Evolutionary conservation across 2,113 vertebrate genomes (phyloP).

Genomic region (Melanotaenia duboulayi): DNA sequence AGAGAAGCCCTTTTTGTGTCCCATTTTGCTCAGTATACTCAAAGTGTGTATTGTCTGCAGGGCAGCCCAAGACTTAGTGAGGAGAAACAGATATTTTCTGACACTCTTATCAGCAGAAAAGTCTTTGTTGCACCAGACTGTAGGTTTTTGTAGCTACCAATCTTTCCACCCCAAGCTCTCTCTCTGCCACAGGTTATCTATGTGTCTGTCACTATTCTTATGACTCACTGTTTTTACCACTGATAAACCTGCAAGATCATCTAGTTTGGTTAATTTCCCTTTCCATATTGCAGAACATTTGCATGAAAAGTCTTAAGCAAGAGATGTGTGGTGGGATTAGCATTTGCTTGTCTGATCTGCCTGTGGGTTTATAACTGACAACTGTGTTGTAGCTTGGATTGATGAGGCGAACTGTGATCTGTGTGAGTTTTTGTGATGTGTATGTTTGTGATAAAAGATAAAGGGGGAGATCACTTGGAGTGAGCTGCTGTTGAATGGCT

Average conservation of each 20-base stretch:
- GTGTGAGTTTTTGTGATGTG: constrained; percentile 12
- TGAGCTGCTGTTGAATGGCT: constrained; percentile 54
- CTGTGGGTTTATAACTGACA: background rate
- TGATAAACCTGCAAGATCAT: constrained; percentile 23
- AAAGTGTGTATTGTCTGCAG: background rate
- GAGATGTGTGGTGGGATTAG: background rate
- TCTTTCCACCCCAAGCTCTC: constrained; percentile 2
- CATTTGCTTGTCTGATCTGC: background rate
- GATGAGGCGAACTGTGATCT: constrained; percentile 28
- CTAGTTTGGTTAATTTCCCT: background rate
- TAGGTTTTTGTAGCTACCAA: constrained; percentile 29
- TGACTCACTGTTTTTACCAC: constrained; percentile 32
- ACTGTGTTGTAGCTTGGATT: constrained; percentile 11
- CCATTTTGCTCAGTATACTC: background rate
- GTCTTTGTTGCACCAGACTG: constrained; percentile 36
- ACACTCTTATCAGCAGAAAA: constrained; percentile 42
- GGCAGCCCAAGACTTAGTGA: background rate
- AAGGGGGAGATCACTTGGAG: constrained; percentile 47
- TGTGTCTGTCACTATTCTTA: constrained; percentile 40
- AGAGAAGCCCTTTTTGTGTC: background rate
- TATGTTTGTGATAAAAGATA: constrained; percentile 37
- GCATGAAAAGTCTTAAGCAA: background rate
- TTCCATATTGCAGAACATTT: background rate
- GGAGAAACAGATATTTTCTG: constrained; percentile 21
- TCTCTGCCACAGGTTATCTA: constrained; percentile 15